Evolutionary conservation across 2,797 vertebrate species (phyloP), one percentile per base, ranked within the genome.

Genomic region (Parambassis ranga): DNA sequence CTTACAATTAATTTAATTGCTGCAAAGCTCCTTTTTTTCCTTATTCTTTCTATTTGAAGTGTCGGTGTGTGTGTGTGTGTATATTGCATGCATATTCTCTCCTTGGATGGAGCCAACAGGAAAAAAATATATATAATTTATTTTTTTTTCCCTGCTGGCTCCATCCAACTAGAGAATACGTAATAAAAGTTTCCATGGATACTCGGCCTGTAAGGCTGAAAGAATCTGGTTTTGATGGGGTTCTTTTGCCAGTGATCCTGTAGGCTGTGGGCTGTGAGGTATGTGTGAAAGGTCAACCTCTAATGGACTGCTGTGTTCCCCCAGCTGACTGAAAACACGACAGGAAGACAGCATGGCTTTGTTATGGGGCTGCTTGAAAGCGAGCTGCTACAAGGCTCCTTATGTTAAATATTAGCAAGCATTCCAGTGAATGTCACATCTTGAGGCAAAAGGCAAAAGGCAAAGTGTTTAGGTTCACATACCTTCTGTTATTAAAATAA

Each of bases 171-270:
- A 7, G 36, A n/a, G n/a, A n/a, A n/a, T n/a, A n/a, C n/a, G n/a
- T n/a, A n/a, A n/a, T n/a, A n/a, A n/a, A n/a, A 33, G 67, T 79
- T 75, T 65, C 50, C 62, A 62, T 82, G 66, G 73, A 59, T 55
- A 75, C 51, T 16, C 26, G 44, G 37, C n/a, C n/a, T n/a, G n/a
- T n/a, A n/a, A n/a, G n/a, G n/a, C n/a, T n/a, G n/a, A n/a, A 55
- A 42, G 32, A 15, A 56, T 81, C 11, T n/a, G 0, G 31, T 48
- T 49, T 46, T 33, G 36, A 51, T 50, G 18, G 1, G 6, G 14
- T 28, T 7, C 6, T 10, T 50, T 64, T 3, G 14, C 4, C 9
- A 13, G 42, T 9, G 26, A 42, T 66, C 26, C 41, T 64, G 68
- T 60, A 69, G 59, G 47, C 52, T 22, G 43, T 18, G 22, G 76